phyloP scores from a whole-genome alignment of 2,888 invertebrate genomes.

The Lymantria monacha region DNA sequence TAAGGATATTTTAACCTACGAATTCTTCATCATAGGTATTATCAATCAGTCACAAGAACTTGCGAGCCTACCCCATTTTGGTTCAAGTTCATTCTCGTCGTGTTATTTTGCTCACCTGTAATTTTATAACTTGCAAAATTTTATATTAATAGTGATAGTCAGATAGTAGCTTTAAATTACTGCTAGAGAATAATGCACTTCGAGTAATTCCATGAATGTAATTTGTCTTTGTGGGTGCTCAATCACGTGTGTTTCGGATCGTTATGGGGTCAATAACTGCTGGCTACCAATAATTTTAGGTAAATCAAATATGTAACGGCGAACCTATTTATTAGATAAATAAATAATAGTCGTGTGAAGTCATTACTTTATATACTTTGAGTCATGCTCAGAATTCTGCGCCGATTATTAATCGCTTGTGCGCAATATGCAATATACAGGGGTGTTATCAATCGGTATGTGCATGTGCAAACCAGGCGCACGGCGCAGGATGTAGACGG shows the following conservation, averaged over 20 bases:
- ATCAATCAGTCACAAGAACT: constrained; percentile 36
- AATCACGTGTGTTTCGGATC: constrained; percentile 78
- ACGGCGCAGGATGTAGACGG: constrained; percentile 54
- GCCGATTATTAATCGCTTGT: not conserved
- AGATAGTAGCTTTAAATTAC: too few relatives aligned
- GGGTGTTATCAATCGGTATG: constrained; percentile 29
- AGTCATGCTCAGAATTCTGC: not conserved
- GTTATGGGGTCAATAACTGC: constrained; percentile 79
- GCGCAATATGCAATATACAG: not conserved
- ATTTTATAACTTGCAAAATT: constrained; percentile 11
- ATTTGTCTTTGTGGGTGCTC: constrained; percentile 56
- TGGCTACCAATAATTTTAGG: constrained; percentile 48
- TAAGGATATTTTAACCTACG: constrained; percentile 16
- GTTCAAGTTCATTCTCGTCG: constrained; percentile 64
- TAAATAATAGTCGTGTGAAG: too few relatives aligned
- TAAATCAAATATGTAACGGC: constrained; percentile 10
- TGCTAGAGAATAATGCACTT: constrained; percentile 4
- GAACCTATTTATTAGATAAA: constrained; percentile 5
- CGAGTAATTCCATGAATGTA: constrained; percentile 6
- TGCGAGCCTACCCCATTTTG: constrained; percentile 64
- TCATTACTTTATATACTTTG: too few relatives aligned
- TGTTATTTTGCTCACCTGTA: constrained; percentile 51
- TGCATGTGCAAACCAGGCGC: constrained; percentile 52
- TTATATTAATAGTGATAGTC: not conserved
- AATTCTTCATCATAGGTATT: constrained; percentile 16